These are phyloP conservation scores for Chiloscyllium punctatum DNA, from an alignment of 2,797 vertebrate species.

Conservation along the genomic window DNA sequence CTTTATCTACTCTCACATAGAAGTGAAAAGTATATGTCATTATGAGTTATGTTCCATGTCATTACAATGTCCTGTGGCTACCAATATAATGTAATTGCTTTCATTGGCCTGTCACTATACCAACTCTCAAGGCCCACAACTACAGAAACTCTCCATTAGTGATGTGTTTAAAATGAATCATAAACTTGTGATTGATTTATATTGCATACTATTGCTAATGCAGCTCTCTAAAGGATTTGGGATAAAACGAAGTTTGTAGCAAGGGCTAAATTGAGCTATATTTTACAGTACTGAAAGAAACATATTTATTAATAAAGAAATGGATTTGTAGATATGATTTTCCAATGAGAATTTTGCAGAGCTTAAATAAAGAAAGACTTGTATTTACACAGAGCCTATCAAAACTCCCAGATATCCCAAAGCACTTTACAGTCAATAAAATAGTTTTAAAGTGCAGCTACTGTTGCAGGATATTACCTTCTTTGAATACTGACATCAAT, in stretches of 20 bases:
- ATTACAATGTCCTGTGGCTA: neutral
- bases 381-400: neutral
- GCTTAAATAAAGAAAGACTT: neutral
- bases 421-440: neutral
- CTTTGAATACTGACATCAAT: neutral
- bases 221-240: neutral
- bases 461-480: neutral
- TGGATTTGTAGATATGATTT: neutral
- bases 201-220: neutral
- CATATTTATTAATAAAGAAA: neutral
- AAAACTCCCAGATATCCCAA: neutral
- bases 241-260: neutral
- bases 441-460: neutral
- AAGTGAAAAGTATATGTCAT: neutral
- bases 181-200: neutral
- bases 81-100: neutral
- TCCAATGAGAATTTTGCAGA: neutral
- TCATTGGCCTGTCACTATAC: neutral
- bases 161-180: neutral
- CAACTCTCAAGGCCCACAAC: neutral
- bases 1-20: neutral
- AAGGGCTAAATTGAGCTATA: neutral
- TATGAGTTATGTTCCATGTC: slow-evolving; percentile 15
- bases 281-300: neutral
- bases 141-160: neutral